Conservation (phyloP, 2,113 vertebrate species). For the Dicerorhinus sumatrensis region DNA sequence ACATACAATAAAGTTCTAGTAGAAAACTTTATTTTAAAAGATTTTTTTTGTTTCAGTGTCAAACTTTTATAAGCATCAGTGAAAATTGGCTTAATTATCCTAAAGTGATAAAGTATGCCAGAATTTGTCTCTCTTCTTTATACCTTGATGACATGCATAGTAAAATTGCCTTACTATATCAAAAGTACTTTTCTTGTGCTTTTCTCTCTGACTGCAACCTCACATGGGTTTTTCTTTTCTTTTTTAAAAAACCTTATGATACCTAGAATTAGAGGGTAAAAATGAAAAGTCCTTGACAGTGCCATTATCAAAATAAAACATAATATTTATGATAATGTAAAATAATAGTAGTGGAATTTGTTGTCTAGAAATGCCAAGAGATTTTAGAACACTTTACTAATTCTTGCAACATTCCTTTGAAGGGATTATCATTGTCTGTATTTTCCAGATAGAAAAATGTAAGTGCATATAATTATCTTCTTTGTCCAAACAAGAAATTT, state of each 20-base stretch:
- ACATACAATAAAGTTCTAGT: neutral
- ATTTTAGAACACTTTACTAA: slow-evolving; percentile 44
- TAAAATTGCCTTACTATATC: slow-evolving; percentile 31
- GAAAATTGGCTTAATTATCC: slow-evolving; percentile 64
- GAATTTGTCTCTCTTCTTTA: neutral
- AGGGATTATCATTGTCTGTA: neutral
- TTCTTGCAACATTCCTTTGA: slow-evolving; percentile 14
- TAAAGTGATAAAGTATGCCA: slow-evolving; percentile 53
- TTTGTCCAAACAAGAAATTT: slow-evolving; percentile 34
- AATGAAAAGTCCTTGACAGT: neutral
- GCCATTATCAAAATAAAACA: slow-evolving; percentile 13
- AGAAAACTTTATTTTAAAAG: slow-evolving; percentile 36
- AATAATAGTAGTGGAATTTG: slow-evolving; percentile 3
- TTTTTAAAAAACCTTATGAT: neutral
- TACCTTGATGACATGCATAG: neutral
- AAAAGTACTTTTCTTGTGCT: slow-evolving; percentile 34
- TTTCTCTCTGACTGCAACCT: slow-evolving; percentile 8
- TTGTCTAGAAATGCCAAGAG: slow-evolving; percentile 7
- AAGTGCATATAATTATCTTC: neutral
- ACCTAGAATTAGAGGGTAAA: neutral
- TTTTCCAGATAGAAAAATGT: slow-evolving; percentile 23
- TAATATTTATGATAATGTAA: neutral
- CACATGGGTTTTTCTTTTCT: neutral
- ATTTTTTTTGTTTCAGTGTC: slow-evolving; percentile 38
- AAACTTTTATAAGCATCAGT: slow-evolving; percentile 59